Conservation (phyloP, 2,113 vertebrate species). For the Porphyrio hochstetteri region DNA sequence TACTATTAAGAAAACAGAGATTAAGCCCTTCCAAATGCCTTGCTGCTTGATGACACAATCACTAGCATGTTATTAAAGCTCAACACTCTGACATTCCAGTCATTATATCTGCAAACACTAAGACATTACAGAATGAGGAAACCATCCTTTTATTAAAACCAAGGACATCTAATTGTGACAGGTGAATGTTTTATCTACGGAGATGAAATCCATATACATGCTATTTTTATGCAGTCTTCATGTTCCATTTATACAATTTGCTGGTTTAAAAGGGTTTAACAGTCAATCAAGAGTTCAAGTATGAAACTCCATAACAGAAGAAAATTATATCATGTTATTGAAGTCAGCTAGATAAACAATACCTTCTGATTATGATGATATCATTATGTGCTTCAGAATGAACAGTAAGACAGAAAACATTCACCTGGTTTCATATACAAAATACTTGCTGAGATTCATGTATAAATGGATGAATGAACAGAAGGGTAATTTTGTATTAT, state of each 20-base stretch:
- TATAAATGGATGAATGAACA: slow-evolving; percentile 52
- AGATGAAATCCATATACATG: background rate
- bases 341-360: slow-evolving; percentile 38
- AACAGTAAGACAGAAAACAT: slow-evolving; percentile 1
- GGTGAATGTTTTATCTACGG: slow-evolving; percentile 16
- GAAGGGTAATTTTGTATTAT: slow-evolving; percentile 42
- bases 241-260: slow-evolving; percentile 20
- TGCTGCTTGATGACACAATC: slow-evolving; percentile 39
- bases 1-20: background rate
- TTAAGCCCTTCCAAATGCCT: slow-evolving; percentile 23
- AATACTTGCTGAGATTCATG: slow-evolving; percentile 28
- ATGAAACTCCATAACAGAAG: slow-evolving; percentile 8
- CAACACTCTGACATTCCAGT: background rate
- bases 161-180: background rate
- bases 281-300: slow-evolving; percentile 18
- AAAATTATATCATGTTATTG: slow-evolving; percentile 5
- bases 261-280: slow-evolving; percentile 30
- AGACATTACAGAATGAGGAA: slow-evolving; percentile 14
- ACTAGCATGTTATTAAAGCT: slow-evolving; percentile 33
- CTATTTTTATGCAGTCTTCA: background rate
- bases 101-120: slow-evolving; percentile 14
- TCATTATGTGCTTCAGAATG: slow-evolving; percentile 13
- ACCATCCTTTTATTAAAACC: slow-evolving; percentile 28
- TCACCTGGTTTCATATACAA: slow-evolving; percentile 41
- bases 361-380: slow-evolving; percentile 5